Conservation (phyloP, 2,888 invertebrate genomes). For the Colletes collaris region DNA sequence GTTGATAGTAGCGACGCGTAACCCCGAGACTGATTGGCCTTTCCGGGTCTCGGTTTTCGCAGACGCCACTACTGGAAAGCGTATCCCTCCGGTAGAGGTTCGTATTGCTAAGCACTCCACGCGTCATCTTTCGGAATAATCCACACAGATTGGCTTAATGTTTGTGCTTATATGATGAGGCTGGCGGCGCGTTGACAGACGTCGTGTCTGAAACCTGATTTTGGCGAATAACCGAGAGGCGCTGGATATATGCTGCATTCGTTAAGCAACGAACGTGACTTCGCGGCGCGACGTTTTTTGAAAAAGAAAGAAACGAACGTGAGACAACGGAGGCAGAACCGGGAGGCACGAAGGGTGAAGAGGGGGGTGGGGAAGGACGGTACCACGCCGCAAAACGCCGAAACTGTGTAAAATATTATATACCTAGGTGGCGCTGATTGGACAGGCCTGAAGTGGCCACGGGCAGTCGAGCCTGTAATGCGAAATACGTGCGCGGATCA, state of each 20-base stretch:
- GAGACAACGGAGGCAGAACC: conserved; percentile 13
- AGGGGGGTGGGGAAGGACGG: neutral
- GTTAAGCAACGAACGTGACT: conserved; percentile 75
- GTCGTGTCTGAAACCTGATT: conserved; percentile 53
- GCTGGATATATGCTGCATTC: conserved; percentile 58
- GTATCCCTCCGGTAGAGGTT: neutral
- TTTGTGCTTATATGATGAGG: conserved; percentile 35
- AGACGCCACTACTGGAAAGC: neutral
- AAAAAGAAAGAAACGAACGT: conserved; percentile 37
- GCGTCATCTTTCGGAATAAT: conserved; percentile 63
- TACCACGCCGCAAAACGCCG: conserved; percentile 57
- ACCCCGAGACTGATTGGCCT: too few relatives aligned
- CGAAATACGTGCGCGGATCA: conserved; percentile 68
- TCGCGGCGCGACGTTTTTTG: conserved; percentile 50
- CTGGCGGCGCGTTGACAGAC: conserved; percentile 17
- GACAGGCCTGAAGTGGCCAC: conserved; percentile 46
- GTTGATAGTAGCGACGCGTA: too few relatives aligned
- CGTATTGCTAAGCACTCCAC: conserved; percentile 62
- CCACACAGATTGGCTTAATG: conserved; percentile 73
- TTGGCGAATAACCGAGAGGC: conserved; percentile 51
- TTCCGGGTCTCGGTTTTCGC: neutral
- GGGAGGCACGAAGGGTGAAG: conserved; percentile 2
- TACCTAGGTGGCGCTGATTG: conserved; percentile 63
- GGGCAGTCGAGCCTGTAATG: conserved; percentile 48
- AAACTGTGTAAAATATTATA: conserved; percentile 71